Conservation (phyloP, 1,140 invertebrate species). For the Parapsyche elsis region DNA sequence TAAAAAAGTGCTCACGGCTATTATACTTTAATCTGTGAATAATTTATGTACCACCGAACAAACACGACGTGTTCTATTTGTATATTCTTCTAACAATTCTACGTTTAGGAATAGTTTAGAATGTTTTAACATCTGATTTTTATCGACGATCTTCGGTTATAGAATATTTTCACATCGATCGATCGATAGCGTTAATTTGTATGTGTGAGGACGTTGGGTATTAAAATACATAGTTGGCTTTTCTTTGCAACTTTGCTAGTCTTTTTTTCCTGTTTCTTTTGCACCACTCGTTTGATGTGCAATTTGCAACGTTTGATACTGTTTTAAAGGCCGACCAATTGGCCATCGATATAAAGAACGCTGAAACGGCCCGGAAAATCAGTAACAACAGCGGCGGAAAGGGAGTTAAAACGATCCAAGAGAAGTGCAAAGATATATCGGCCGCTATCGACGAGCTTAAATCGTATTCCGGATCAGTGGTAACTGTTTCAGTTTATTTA, state of each 20-base stretch:
- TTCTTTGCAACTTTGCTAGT: neutral
- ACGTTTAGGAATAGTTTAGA: too few species aligned
- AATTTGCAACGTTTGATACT: conserved; percentile 43
- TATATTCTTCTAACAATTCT: too few species aligned
- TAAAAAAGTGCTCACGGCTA: too few species aligned
- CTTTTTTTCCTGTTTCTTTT: neutral
- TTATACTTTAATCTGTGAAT: too few species aligned
- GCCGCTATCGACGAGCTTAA: conserved; percentile 68
- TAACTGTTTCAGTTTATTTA: conserved; percentile 35
- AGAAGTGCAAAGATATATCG: conserved; percentile 68
- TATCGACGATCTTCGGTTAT: too few species aligned
- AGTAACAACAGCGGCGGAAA: conserved; percentile 61
- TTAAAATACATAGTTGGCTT: neutral
- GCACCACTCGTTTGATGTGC: neutral
- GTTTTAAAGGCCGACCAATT: conserved; percentile 68
- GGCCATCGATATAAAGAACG: conserved; percentile 66
- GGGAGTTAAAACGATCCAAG: conserved; percentile 61
- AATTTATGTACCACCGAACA: too few species aligned
- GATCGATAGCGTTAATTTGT: neutral
- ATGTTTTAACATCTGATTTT: too few species aligned
- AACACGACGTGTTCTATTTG: too few species aligned
- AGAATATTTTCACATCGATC: too few species aligned
- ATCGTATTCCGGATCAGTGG: conserved; percentile 53
- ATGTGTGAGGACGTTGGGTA: neutral
- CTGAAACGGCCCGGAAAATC: conserved; percentile 65